Evolutionary conservation across 2,888 invertebrate genomes (phyloP), one percentile per base, ranked within the genome.

Genomic region (Apotomis turbidana): DNA sequence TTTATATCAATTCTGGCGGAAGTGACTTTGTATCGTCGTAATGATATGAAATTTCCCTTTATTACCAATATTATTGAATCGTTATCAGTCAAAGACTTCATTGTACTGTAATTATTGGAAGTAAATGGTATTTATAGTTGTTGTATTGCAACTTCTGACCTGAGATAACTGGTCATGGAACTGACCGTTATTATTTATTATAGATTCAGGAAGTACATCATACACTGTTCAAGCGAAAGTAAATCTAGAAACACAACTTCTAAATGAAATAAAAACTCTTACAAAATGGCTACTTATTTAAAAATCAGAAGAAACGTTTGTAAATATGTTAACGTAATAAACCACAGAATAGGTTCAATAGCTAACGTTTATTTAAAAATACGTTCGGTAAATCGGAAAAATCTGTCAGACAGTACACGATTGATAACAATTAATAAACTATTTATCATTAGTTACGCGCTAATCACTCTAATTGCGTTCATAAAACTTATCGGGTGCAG

Each of bases 381-480:
- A 27, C 51, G 12, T 27, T 51, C 6, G 12, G 46, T 57, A 15
- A 57, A 66, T 66, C 64, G 55, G 41, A 66, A 66, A 66, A 66
- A 66, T 66, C 66, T 64, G 63, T 66, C 66, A n/a, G 57, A 52
- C 13, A 12, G 59, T 57, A 57, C 61, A 54, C 51, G 46, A 66
- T 57, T 66, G 66, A 66, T 66, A 66, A 44, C 64, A 55, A 66
- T 62, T 71, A 68, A 87, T 85, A 86, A 87, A 82, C 87, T 85
- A 87, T 89, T 86, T 86, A 89, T 90, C 90, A 88, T 85, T 87
- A 85, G 86, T 82, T 88, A 86, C 87, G 81, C 83, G 85, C 82
- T 90, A 90, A 91, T 91, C 89, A 87, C 77, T 87, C 91, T 91
- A 93, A 93, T 93, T 92, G 89, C 90, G 85, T 85, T 88, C 90